Evolutionary conservation across 2,797 vertebrate species (phyloP), one percentile per base, ranked within the genome.

Genomic region (Coracias cyanogaster): DNA sequence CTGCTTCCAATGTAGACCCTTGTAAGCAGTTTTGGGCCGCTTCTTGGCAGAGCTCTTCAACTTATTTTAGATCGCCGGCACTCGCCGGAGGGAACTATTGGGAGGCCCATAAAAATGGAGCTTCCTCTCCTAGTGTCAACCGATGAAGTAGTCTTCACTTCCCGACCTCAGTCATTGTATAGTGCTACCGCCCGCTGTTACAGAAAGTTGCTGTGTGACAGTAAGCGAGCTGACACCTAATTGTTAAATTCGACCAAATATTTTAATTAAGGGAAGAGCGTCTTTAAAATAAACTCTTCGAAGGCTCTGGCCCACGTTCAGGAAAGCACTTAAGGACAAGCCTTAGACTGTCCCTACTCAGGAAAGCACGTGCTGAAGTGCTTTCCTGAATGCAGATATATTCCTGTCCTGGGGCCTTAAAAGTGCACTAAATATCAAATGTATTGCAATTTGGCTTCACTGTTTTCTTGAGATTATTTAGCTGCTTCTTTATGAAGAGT

Each of bases 291-390:
- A 96, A 95, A 95, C 90, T 94, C 90, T 80, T 76, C 35, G 45
- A 39, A 91, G 43, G 76, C 39, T 86, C 89, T 94, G 95, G 94
- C 91, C 93, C 74, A 49, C 6, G 12, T 94, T 97, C 95, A 97
- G 94, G 33, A 97, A 96, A 95, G 95, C 94, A 96, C 95, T 97
- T 96, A 96, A 96, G 84, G 87, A 57, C 54, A 81, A 93, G 89
- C 64, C 57, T 85, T 92, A 85, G 64, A 73, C 92, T 71, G 26
- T 87, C 90, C 41, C 64, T 82, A 71, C 54, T 71, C 94, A 96
- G 95, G 94, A 97, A 97, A 95, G 94, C 76, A 81, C 12, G 5
- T 89, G 91, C 86, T 96, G 94, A 97, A 96, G 91, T 86, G 92
- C 92, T 93, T 97, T 96, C 95, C 96, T 96, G 93, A 97, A 94